phyloP scores from a whole-genome alignment of 2,888 invertebrate genomes.

The Laothoe populi region DNA sequence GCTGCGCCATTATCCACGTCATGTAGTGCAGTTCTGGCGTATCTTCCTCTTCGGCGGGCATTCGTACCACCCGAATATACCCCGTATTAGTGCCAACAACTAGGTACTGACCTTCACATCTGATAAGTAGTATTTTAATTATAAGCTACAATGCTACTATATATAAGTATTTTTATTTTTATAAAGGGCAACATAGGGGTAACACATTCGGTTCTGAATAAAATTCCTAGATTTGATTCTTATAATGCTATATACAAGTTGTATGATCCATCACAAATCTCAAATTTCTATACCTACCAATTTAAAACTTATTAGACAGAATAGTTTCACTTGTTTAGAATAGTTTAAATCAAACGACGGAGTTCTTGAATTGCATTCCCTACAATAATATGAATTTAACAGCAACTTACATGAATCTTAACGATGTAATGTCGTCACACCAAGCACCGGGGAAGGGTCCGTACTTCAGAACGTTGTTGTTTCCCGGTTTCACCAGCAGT shows the following conservation, averaged over 20 bases:
- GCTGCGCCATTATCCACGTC: constrained; percentile 59
- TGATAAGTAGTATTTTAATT: constrained; percentile 33
- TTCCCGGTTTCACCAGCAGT: constrained; percentile 62
- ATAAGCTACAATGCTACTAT: constrained; percentile 5
- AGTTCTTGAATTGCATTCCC: too few relatives aligned
- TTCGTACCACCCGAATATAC: constrained; percentile 68
- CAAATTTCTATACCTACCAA: too few relatives aligned
- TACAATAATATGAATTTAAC: too few relatives aligned
- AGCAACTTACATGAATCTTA: constrained; percentile 67
- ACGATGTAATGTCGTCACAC: constrained; percentile 67
- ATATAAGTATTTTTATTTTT: too few relatives aligned
- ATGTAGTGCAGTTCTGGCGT: constrained; percentile 54
- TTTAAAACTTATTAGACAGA: too few relatives aligned
- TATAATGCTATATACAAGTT: too few relatives aligned
- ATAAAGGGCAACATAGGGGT: too few relatives aligned
- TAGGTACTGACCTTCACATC: constrained; percentile 67
- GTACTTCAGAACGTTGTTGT: constrained; percentile 67
- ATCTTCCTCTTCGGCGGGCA: constrained; percentile 72
- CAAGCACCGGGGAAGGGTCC: constrained; percentile 72
- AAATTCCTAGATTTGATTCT: too few relatives aligned
- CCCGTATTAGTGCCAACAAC: constrained; percentile 72
- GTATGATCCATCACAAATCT: too few relatives aligned
- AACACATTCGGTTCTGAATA: too few relatives aligned
- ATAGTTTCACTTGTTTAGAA: too few relatives aligned
- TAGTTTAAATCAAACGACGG: too few relatives aligned